These are phyloP conservation scores for Gymnorhina tibicen DNA, from an alignment of 2,113 vertebrate species.

Conservation along the genomic window DNA sequence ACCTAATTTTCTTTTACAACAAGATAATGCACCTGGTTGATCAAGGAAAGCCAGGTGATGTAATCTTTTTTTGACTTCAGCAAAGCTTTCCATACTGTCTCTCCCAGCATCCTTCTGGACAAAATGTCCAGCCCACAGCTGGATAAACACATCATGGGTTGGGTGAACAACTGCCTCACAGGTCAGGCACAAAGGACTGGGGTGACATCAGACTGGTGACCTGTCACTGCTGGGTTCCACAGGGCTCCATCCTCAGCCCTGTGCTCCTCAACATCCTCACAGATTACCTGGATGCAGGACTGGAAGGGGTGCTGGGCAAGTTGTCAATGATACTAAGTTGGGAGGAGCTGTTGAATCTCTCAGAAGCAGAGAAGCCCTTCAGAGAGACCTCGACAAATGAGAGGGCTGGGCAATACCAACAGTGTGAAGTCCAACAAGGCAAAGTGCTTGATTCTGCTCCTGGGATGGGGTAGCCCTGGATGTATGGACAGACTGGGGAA, in stretches of 20 bases:
- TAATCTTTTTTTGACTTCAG: neutral
- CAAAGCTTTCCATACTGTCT: neutral
- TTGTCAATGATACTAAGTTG: neutral
- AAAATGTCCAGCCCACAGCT: neutral
- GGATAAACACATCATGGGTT: neutral
- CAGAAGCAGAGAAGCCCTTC: neutral
- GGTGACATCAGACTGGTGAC: neutral
- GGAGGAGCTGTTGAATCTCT: neutral
- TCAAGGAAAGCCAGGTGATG: neutral
- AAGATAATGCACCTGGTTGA: neutral
- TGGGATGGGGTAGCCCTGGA: too few relatives aligned
- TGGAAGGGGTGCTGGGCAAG: neutral
- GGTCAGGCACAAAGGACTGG: too few relatives aligned
- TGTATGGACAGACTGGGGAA: neutral
- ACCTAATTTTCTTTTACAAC: neutral
- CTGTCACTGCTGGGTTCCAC: rapidly evolving
- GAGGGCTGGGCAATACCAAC: neutral
- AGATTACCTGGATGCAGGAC: neutral
- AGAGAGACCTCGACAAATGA: neutral
- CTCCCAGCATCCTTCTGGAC: neutral
- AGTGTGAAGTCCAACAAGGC: neutral
- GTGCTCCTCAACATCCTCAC: neutral
- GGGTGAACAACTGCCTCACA: neutral
- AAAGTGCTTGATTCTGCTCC: neutral
- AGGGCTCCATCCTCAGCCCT: neutral